Base-by-base conservation (phyloP, 2,888 invertebrate species). In the Caradrina clavipalpis region DNA sequence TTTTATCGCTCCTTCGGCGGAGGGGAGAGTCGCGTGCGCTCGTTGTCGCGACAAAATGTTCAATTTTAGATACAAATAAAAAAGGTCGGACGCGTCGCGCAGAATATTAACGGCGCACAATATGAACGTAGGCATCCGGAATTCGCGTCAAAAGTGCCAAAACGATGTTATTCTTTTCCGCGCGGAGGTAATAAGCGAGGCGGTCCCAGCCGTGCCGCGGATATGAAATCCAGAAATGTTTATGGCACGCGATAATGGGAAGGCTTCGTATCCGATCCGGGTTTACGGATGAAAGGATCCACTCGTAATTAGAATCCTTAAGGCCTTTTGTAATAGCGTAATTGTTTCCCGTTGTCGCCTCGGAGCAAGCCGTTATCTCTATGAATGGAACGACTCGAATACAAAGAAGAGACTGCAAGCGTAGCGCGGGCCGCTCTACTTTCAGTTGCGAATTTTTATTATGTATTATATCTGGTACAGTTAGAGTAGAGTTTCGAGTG, bases 51-150 rank as follows among this genome's bases (percentile, higher is more conserved):
- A 95, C 96, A 95, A 95, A 96, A 95, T 95, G 95, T 95, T 94
- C 95, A 95, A 95, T 95, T 96, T 95, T 95, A 94, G 95, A 95
- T 95, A 95, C 95, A 95, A 96, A 96, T 95, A 95, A 95, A 96
- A 96, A 95, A 96, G 96, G 95, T 95, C 95, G 93, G 95, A 95
- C 95, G 94, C 94, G 91, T 90, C 89, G 95, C 91, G 85, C 93
- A 90, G 96, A 95, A 95, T 96, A 95, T 95, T 96, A 96, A 96
- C 95, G 92, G 95, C 94, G 88, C 92, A 93, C 94, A 96, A 95
- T 95, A 96, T 95, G 94, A 95, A 95, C 94, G 94, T 90, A 93
- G 93, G 93, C 94, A 93, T 95, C 94, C 95, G 95, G 91, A 92
- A 93, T 94, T 90, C 93, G 92, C 94, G 94, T 95, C 95, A 95